Evolutionary conservation across 2,113 vertebrate genomes (phyloP).

Genomic region (Laticauda laticaudata): DNA sequence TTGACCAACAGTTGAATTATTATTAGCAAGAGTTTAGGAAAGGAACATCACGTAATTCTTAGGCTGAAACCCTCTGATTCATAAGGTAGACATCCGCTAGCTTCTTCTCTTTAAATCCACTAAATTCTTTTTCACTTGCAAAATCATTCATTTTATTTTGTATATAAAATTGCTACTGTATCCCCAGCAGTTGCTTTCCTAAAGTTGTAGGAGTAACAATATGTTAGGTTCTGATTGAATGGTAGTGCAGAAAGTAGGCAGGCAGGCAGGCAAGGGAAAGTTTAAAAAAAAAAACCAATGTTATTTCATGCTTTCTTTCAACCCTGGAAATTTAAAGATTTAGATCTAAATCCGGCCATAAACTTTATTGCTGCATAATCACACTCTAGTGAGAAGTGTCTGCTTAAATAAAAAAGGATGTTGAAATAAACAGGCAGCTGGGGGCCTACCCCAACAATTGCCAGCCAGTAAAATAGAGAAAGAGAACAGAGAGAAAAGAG

Average conservation of each 20-base stretch:
- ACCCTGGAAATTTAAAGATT: conserved; percentile 78
- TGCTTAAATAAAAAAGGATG: conserved; percentile 74
- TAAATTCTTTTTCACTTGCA: conserved; percentile 11
- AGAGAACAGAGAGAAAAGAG: not conserved
- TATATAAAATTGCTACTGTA: not conserved
- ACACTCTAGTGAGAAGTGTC: conserved; percentile 79
- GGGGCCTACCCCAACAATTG: conserved; percentile 70
- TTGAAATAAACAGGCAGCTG: conserved; percentile 75
- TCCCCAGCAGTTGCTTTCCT: conserved; percentile 13
- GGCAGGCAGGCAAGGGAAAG: conserved; percentile 35
- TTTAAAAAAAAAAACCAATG: conserved; percentile 43
- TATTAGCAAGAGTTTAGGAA: conserved; percentile 60
- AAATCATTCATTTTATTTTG: not conserved
- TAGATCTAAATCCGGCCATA: conserved; percentile 82
- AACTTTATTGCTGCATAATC: conserved; percentile 83
- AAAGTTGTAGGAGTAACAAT: conserved; percentile 47
- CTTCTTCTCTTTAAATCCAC: not conserved
- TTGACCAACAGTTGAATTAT: conserved; percentile 46
- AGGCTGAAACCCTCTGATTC: not conserved
- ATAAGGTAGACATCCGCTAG: not conserved
- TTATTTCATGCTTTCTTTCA: conserved; percentile 73
- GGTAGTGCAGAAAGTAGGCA: conserved; percentile 19
- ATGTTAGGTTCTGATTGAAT: conserved; percentile 49
- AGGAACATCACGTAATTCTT: not conserved
- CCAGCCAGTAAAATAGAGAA: conserved; percentile 38